Percentiles rank a stretch among this genome's conserved stretches.
Evolutionary conservation across 1,140 invertebrate species (phyloP).

Genomic region (Caenorhabditis remanei): DNA sequence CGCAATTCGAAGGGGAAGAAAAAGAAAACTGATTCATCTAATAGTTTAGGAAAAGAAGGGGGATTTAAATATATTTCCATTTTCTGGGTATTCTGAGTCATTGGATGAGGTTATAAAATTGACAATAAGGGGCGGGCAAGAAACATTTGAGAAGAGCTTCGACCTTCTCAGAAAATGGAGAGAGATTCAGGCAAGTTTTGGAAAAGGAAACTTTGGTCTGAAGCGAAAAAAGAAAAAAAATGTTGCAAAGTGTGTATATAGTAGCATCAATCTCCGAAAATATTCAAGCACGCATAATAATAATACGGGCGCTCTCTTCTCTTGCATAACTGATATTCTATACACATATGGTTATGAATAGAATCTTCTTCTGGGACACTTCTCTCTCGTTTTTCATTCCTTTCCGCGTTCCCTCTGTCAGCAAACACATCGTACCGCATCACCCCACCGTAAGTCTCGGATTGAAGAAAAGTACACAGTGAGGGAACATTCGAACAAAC

Average conservation of each 20-base stretch:
- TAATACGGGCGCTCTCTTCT: not conserved
- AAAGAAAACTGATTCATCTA: not conserved
- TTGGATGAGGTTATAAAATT: not conserved
- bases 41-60: not conserved
- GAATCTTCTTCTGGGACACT: slow-evolving; percentile 8
- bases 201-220: too few species aligned
- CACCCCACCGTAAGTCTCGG: too few species aligned
- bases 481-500: not conserved
- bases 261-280: not conserved
- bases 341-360: slow-evolving; percentile 28
- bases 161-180: too few species aligned
- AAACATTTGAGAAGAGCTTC: too few species aligned
- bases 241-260: slow-evolving; percentile 13
- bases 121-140: too few species aligned
- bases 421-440: not conserved
- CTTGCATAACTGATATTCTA: slow-evolving; percentile 20
- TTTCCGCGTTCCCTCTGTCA: not conserved
- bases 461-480: not conserved
- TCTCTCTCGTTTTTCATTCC: not conserved
- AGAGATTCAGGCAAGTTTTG: too few species aligned
- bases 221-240: too few species aligned
- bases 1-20: not conserved
- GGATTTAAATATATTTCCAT: not conserved
- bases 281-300: not conserved
- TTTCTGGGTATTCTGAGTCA: not conserved